Percentiles rank a stretch among this genome's conserved stretches.
Evolutionary conservation across 1,140 invertebrate genomes (phyloP).

Genomic region (Rhynchophorus ferrugineus): DNA sequence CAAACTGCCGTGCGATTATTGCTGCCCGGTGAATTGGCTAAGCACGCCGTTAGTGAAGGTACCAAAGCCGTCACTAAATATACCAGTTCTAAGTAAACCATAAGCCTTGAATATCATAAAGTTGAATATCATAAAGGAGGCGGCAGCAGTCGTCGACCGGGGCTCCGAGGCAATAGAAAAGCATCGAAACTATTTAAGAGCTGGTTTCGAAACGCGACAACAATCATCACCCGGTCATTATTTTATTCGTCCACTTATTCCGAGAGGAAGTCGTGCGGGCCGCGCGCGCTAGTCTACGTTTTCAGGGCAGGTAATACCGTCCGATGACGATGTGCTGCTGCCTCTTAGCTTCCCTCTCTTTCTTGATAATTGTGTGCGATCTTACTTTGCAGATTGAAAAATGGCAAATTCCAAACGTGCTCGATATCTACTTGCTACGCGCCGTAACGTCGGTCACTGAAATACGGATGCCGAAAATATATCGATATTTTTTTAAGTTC

Average conservation of each 20-base stretch:
- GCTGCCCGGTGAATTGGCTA: too few relatives aligned
- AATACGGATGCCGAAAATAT: background rate
- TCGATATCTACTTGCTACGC: constrained; percentile 2
- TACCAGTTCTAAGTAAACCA: too few relatives aligned
- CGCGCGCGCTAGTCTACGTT: constrained; percentile 18
- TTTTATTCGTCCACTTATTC: constrained; percentile 20
- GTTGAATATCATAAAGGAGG: too few relatives aligned
- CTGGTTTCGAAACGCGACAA: constrained; percentile 15
- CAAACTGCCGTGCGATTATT: too few relatives aligned
- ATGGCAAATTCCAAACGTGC: constrained; percentile 23
- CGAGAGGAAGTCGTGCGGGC: constrained; percentile 20
- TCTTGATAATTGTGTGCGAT: constrained; percentile 25
- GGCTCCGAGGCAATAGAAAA: constrained; percentile 5
- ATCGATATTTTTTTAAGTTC: background rate
- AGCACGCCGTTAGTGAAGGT: too few relatives aligned
- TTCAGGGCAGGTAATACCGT: constrained; percentile 25
- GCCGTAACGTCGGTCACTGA: background rate
- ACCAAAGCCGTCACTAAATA: too few relatives aligned
- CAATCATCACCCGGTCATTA: constrained; percentile 16
- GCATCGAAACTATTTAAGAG: constrained; percentile 17
- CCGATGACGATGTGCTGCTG: constrained; percentile 20
- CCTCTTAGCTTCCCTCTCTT: constrained; percentile 19
- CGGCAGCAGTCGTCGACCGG: background rate
- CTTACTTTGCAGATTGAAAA: constrained; percentile 25
- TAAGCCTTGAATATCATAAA: too few relatives aligned